A percentile compares a stretch with the other conserved stretches of the same genome.
Evolutionary conservation across 2,888 invertebrate species (phyloP).

Genomic region (Nomada flava): DNA sequence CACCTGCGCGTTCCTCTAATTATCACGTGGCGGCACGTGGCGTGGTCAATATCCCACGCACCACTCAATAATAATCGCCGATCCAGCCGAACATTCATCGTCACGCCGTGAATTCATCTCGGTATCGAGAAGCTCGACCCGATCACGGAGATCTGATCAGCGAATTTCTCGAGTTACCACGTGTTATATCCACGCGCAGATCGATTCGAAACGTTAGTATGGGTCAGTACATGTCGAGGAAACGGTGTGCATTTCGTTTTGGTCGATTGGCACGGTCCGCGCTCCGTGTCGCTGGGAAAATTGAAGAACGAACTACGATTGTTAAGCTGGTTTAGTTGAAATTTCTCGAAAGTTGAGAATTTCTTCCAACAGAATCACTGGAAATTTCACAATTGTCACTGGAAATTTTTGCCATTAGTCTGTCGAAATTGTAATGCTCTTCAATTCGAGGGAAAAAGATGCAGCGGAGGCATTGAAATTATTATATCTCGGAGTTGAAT

Average conservation of each 20-base stretch:
- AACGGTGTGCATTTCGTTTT: conserved; percentile 15
- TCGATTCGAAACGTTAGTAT: conserved; percentile 4
- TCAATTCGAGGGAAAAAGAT: too few relatives aligned
- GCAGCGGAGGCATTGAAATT: too few relatives aligned
- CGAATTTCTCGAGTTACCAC: background rate
- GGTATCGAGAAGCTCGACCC: background rate
- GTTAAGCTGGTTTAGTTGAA: background rate
- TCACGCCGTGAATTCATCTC: background rate
- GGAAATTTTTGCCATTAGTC: background rate
- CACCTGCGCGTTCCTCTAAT: conserved; percentile 50
- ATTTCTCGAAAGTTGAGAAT: background rate
- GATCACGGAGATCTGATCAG: background rate
- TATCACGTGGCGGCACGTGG: conserved; percentile 45
- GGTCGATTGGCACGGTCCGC: background rate
- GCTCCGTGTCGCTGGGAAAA: conserved; percentile 22
- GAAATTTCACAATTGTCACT: background rate
- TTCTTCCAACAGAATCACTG: background rate
- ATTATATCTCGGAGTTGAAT: too few relatives aligned
- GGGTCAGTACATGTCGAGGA: background rate
- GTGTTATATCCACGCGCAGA: background rate
- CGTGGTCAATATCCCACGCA: conserved; percentile 25
- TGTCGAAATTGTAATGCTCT: too few relatives aligned
- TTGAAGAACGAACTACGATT: conserved; percentile 13
- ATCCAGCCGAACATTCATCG: background rate
- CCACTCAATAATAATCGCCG: conserved; percentile 15